phyloP scores from a whole-genome alignment of 1,140 invertebrate species.

The Drosophila gunungcola region DNA sequence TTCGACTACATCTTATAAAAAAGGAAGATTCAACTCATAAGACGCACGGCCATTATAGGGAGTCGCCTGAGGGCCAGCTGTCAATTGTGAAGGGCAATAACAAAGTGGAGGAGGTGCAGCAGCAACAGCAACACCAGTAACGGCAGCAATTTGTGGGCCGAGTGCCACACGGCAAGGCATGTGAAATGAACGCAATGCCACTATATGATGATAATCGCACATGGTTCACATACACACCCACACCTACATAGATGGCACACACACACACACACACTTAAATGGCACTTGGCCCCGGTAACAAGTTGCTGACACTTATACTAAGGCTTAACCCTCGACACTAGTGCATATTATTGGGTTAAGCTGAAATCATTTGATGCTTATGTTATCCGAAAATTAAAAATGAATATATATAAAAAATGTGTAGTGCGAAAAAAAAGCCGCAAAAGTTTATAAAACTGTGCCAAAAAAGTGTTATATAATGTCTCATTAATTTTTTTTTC shows the following conservation, averaged over 20 bases:
- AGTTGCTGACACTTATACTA: constrained; percentile 43
- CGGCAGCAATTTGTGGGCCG: constrained; percentile 37
- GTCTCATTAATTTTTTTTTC: too few species aligned
- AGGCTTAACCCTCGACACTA: constrained; percentile 43
- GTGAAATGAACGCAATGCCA: constrained; percentile 57
- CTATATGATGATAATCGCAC: constrained; percentile 70
- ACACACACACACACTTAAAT: not conserved
- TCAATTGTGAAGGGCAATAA: constrained; percentile 34
- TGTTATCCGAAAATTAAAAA: constrained; percentile 9
- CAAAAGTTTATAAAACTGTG: too few species aligned
- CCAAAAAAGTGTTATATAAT: too few species aligned
- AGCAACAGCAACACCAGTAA: constrained; percentile 2
- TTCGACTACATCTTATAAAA: not conserved
- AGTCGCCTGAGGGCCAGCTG: constrained; percentile 25
- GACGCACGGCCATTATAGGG: not conserved
- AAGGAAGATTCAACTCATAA: not conserved
- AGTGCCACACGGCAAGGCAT: constrained; percentile 48
- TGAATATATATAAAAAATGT: not conserved
- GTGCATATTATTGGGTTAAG: constrained; percentile 39
- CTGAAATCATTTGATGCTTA: constrained; percentile 46
- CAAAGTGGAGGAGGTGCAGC: constrained; percentile 5
- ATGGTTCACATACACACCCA: constrained; percentile 22
- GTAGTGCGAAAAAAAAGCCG: not conserved
- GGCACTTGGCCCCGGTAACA: constrained; percentile 36
- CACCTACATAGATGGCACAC: not conserved